Conservation (phyloP, 35 echinoderm and acorn worm species). For the Strongylocentrotus purpuratus region DNA sequence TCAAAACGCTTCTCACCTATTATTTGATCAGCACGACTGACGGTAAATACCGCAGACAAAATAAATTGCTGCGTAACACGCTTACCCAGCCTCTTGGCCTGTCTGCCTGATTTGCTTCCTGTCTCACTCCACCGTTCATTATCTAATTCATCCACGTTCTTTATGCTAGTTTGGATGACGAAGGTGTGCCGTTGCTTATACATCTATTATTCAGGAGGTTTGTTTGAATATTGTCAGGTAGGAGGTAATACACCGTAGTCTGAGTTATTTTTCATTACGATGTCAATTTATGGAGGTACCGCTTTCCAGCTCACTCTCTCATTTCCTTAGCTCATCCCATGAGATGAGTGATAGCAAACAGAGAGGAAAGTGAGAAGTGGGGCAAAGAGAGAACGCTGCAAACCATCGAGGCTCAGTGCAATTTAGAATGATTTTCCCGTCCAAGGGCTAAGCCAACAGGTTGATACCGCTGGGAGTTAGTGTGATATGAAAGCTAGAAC, state of each 20-base stretch:
- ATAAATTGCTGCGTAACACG: conserved; percentile 39
- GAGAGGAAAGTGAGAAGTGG: neutral
- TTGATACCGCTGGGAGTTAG: neutral
- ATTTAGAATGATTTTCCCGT: conserved; percentile 15
- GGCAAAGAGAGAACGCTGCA: neutral
- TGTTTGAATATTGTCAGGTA: neutral
- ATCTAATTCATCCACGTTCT: neutral
- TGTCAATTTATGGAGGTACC: conserved; percentile 2
- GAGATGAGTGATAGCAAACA: neutral
- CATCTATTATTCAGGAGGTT: conserved; percentile 10
- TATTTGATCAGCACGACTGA: conserved; percentile 14
- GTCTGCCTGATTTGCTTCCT: neutral
- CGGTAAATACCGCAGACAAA: conserved; percentile 11
- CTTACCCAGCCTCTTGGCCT: neutral
- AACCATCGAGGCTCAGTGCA: neutral
- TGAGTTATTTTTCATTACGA: conserved; percentile 28
- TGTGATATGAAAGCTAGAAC: neutral
- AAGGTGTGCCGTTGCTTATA: neutral
- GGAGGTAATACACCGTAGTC: neutral
- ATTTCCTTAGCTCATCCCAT: neutral
- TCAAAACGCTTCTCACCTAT: conserved; percentile 5
- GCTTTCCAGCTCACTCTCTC: neutral
- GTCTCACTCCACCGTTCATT: neutral
- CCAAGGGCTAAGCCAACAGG: conserved; percentile 25
- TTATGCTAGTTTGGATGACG: neutral